Evolutionary conservation across 2,113 vertebrate species (phyloP).

Genomic region (Phylloscopus trochiloides): DNA sequence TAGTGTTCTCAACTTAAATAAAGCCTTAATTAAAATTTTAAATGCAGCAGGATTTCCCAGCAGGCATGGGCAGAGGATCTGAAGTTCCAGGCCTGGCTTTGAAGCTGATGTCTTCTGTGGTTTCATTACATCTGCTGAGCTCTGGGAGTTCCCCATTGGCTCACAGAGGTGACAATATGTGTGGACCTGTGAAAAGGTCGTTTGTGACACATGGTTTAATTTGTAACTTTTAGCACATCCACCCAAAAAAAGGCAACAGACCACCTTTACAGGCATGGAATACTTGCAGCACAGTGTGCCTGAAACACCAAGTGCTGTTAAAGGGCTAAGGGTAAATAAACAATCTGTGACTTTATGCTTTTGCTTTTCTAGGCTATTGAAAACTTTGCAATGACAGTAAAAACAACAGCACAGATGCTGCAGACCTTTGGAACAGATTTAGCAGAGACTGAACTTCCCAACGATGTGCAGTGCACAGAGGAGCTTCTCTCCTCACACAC

Average conservation of each 20-base stretch:
- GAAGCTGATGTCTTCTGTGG: neutral
- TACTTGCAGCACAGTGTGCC: neutral
- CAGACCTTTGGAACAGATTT: slow-evolving; percentile 88
- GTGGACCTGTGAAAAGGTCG: neutral
- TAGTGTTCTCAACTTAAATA: neutral
- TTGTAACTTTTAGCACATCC: neutral
- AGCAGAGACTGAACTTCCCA: slow-evolving; percentile 88
- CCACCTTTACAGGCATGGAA: neutral
- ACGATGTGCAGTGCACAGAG: slow-evolving; percentile 85
- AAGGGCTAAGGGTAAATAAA: neutral
- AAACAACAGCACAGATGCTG: slow-evolving; percentile 90
- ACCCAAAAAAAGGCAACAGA: neutral
- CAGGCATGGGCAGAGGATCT: neutral
- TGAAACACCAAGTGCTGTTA: neutral
- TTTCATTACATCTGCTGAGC: neutral
- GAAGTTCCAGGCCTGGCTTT: neutral
- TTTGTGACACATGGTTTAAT: neutral
- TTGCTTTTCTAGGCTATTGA: slow-evolving; percentile 85
- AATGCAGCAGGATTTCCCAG: neutral
- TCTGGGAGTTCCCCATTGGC: neutral
- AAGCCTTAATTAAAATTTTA: neutral
- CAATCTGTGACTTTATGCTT: neutral
- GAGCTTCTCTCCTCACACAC: slow-evolving; percentile 84
- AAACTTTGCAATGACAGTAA: slow-evolving; percentile 93
- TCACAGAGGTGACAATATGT: neutral